Conservation (phyloP, 1,140 invertebrate species). For the Lepidurus couesii region DNA sequence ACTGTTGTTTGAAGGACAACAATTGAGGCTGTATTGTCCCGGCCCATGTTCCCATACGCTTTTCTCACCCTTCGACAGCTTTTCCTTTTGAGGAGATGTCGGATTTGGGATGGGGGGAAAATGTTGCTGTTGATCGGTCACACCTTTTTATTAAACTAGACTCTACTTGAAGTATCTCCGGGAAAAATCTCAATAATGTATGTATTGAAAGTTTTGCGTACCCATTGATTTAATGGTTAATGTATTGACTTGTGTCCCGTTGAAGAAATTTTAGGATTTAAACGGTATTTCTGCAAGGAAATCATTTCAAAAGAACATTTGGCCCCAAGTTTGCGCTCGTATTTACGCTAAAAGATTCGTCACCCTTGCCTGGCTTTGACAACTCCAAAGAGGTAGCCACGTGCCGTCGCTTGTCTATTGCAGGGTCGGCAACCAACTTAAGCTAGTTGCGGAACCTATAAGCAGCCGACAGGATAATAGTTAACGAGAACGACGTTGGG, state of each 20-base stretch:
- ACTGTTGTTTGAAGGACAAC: constrained; percentile 22
- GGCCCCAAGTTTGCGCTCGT: neutral
- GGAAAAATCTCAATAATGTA: neutral
- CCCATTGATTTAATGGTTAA: neutral
- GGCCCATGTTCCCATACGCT: constrained; percentile 2
- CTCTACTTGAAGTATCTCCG: neutral
- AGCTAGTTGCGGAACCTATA: constrained; percentile 13
- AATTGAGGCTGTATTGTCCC: constrained; percentile 1
- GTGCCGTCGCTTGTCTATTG: constrained; percentile 6
- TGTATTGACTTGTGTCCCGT: neutral
- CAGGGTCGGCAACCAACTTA: neutral
- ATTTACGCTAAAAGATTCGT: constrained; percentile 15
- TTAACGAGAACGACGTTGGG: neutral
- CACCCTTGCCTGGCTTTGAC: constrained; percentile 16
- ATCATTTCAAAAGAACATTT: neutral
- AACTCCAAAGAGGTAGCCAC: constrained; percentile 7
- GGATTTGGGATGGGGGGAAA: constrained; percentile 6
- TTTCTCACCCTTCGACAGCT: constrained; percentile 3
- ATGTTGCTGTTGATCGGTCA: constrained; percentile 18
- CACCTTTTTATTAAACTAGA: constrained; percentile 15
- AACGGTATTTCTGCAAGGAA: neutral
- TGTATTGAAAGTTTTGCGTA: neutral
- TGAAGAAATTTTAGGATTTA: too few species aligned
- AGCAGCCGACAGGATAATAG: constrained; percentile 13
- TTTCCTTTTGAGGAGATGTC: constrained; percentile 2